Base-by-base conservation (phyloP, 2,888 invertebrate genomes). In the Diadromus collaris region DNA sequence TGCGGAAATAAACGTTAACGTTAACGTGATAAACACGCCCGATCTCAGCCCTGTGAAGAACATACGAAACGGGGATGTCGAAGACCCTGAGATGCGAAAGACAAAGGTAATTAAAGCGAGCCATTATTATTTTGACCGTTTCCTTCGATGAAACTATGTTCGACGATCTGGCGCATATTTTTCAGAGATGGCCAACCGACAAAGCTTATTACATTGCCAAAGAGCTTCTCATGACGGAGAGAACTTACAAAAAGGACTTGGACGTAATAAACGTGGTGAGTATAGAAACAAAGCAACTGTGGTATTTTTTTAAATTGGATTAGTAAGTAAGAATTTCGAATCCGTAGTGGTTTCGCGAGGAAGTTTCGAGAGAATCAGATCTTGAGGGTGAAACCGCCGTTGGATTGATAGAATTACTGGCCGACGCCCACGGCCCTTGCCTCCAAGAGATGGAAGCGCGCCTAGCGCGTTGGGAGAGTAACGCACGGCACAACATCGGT, bases 171-270 rank as follows among this genome's bases (percentile, higher is more conserved):
- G 13, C 5, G 82, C 61, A 80, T 82, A 78, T 64, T 75, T 77
- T 91, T 82, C 88, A 94, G 93, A 92, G 93, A 84, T 94, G 93
- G 92, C 94, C 94, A 1, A 93, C 93, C 3, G 95, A 95, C 86
- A 94, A 93, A 87, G 94, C 94, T 21, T 97, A 97, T 91, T 97
- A 95, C 90, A 95, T 97, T 83, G 95, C 96, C 67, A 98, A 98
- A 91, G 98, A 99, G 91, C 93, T 99, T 84, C 93, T 98, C 71
- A 98, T 98, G 97, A 98, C 98, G 0, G 98, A 99, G 90, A 93
- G 98, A 84, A 98, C 98, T 0, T 98, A 98, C 91, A 97, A 97
- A 88, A 96, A 97, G 87, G 98, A 99, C 90, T 92, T 99, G 85
- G 98, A 98, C 90, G 96, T 98, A 54, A 94, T 98, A 80, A 97